These are phyloP conservation scores for Dorcus hopei DNA, from an alignment of 2,888 invertebrate genomes.

Conservation along the genomic window DNA sequence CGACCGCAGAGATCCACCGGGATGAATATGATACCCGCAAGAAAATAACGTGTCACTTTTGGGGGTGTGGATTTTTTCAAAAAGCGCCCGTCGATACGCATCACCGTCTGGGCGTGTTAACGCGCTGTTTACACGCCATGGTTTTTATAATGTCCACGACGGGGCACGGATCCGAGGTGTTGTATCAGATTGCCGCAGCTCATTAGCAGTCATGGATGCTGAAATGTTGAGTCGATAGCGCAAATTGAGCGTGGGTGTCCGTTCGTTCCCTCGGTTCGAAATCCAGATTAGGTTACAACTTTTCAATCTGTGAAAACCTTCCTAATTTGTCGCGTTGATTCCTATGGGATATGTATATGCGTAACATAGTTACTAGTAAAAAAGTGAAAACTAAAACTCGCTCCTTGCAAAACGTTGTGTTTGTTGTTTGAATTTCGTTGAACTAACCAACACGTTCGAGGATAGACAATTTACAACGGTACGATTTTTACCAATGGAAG, in stretches of 20 bases:
- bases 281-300: constrained; percentile 7
- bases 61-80: too few species aligned
- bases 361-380: too few species aligned
- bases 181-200: constrained; percentile 19
- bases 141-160: constrained; percentile 13
- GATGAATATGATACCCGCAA: too few species aligned
- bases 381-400: too few species aligned
- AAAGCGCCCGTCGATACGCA: constrained; percentile 4
- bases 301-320: constrained; percentile 1
- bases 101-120: constrained; percentile 17
- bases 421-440: too few species aligned
- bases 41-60: too few species aligned
- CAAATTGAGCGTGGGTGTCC: constrained; percentile 12
- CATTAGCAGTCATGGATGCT: constrained; percentile 18
- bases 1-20: too few species aligned
- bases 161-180: constrained; percentile 9
- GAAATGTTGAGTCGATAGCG: constrained; percentile 17
- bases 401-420: too few species aligned
- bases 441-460: too few species aligned
- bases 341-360: too few species aligned
- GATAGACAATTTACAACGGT: too few species aligned
- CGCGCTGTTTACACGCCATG: constrained; percentile 19
- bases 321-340: neutral
- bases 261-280: neutral
- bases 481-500: neutral